Conservation (phyloP, 2,113 vertebrate species). For the Montifringilla adamsi region DNA sequence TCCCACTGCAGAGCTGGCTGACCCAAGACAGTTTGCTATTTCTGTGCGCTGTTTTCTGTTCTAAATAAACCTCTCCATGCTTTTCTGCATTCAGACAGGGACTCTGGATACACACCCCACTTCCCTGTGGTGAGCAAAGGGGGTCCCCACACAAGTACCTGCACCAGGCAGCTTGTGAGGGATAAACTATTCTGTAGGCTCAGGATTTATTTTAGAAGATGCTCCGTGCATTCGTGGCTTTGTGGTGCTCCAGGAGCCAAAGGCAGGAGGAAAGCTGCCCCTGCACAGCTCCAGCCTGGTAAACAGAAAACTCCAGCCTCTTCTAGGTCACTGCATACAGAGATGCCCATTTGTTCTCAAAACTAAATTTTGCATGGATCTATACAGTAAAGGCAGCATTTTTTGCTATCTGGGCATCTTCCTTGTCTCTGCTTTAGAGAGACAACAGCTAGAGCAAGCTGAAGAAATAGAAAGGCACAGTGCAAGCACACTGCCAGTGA, state of each 20-base stretch:
- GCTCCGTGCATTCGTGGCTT: background rate
- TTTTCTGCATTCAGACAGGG: background rate
- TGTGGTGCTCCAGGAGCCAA: background rate
- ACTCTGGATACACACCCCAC: background rate
- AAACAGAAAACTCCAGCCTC: background rate
- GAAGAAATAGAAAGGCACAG: background rate
- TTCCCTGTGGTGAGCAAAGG: background rate
- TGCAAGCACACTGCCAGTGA: background rate
- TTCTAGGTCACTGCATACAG: background rate
- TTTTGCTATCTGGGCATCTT: background rate
- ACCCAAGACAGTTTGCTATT: background rate
- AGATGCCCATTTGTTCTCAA: background rate
- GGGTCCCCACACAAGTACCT: background rate
- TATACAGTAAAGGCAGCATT: background rate
- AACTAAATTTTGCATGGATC: background rate
- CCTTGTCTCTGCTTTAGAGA: background rate
- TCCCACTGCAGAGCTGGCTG: background rate
- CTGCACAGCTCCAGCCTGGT: background rate
- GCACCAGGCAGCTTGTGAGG: background rate
- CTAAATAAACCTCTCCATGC: background rate
- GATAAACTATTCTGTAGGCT: background rate
- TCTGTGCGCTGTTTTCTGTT: background rate
- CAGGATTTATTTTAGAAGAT: background rate
- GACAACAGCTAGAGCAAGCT: background rate
- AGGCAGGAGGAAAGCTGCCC: background rate